A percentile compares a stretch with the other conserved stretches of the same genome.
These are phyloP conservation scores for Ophioninae sp. DNA, from an alignment of 2,888 invertebrate genomes.

Conservation along the genomic window DNA sequence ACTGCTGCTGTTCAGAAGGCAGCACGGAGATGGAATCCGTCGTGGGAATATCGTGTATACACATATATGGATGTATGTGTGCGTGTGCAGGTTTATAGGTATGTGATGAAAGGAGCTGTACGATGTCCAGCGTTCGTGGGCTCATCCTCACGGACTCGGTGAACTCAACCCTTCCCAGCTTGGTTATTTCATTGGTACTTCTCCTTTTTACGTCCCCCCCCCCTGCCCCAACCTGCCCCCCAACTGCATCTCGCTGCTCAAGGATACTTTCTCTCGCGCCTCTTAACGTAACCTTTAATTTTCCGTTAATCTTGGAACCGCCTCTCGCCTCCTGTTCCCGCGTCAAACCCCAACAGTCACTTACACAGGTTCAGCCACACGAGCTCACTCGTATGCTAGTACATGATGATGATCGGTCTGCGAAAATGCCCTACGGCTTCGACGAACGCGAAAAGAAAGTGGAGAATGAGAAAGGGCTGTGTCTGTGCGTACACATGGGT, in stretches of 20 bases:
- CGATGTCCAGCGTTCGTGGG: slow-evolving; percentile 35
- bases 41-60: not conserved
- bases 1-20: slow-evolving; percentile 46
- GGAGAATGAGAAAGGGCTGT: slow-evolving; percentile 47
- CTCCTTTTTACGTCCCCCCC: slow-evolving; percentile 14
- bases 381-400: slow-evolving; percentile 17
- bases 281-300: slow-evolving; percentile 74
- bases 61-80: slow-evolving; percentile 11
- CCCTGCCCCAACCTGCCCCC: not conserved
- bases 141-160: slow-evolving; percentile 25
- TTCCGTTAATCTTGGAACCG: slow-evolving; percentile 66
- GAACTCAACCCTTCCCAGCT: slow-evolving; percentile 31
- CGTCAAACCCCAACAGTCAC: slow-evolving; percentile 1
- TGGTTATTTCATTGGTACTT: slow-evolving; percentile 19
- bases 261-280: slow-evolving; percentile 65
- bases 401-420: slow-evolving; percentile 62
- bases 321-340: slow-evolving; percentile 39
- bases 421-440: slow-evolving; percentile 45
- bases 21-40: slow-evolving; percentile 27
- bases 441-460: slow-evolving; percentile 55
- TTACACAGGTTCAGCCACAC: not conserved
- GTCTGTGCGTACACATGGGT: not conserved
- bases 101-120: slow-evolving; percentile 7
- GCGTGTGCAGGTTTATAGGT: not conserved
- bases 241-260: not conserved